Evolutionary conservation across 2,113 vertebrate species (phyloP).

Genomic region (Ptilorrhoa leucosticta): DNA sequence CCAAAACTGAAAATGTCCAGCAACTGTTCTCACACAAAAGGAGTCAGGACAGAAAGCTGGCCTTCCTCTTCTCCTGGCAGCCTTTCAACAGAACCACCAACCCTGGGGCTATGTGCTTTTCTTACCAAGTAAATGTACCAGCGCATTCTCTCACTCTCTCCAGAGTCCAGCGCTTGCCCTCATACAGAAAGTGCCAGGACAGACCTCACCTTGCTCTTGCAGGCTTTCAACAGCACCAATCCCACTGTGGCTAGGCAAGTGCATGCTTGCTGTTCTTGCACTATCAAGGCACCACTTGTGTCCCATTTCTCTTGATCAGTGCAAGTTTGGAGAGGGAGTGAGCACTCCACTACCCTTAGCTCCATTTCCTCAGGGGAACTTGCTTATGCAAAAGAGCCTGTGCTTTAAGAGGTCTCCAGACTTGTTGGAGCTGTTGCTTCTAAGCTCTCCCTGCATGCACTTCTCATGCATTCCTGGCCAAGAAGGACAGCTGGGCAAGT

Average conservation of each 20-base stretch:
- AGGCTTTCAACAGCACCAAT: neutral
- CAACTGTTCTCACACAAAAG: neutral
- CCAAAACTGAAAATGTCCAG: neutral
- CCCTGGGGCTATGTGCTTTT: neutral
- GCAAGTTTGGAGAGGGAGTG: neutral
- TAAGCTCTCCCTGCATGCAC: neutral
- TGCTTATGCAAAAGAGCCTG: neutral
- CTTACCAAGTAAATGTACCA: neutral
- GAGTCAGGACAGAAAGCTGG: neutral
- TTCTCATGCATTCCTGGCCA: neutral
- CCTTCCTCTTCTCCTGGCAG: neutral
- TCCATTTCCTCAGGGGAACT: neutral
- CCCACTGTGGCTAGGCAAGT: neutral
- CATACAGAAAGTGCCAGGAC: neutral
- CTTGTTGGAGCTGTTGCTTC: neutral
- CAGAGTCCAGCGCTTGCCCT: neutral
- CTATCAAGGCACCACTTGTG: neutral
- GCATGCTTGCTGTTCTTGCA: neutral
- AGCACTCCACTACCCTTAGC: neutral
- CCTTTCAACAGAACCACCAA: neutral
- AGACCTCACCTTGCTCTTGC: neutral
- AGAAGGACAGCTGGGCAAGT: neutral
- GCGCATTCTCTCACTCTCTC: neutral
- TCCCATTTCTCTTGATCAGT: neutral
- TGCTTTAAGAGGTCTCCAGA: neutral